Evolutionary conservation across 2,797 vertebrate species (phyloP).

Genomic region (Girardinus metallicus): DNA sequence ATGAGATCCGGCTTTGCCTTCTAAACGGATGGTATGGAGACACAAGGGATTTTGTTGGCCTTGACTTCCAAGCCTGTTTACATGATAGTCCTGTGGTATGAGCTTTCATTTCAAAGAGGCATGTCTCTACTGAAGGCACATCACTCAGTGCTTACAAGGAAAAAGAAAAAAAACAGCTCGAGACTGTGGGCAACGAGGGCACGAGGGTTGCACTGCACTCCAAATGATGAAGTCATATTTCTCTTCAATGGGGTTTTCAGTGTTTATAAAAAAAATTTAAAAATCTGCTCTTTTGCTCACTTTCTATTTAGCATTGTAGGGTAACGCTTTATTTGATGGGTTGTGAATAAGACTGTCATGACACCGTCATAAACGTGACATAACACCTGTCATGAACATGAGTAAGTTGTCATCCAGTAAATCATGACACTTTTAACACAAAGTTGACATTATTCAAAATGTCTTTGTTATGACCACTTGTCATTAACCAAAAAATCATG

Average conservation of each 20-base stretch:
- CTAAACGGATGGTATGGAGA: slow-evolving; percentile 81
- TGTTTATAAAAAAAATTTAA: background rate
- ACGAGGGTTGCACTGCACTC: slow-evolving; percentile 50
- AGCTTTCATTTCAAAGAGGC: slow-evolving; percentile 65
- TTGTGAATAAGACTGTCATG: too few species aligned
- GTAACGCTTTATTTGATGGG: too few species aligned
- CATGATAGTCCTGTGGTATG: slow-evolving; percentile 69
- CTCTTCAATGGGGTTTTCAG: slow-evolving; percentile 36
- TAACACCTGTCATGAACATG: too few species aligned
- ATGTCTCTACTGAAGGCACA: slow-evolving; percentile 79
- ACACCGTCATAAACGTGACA: too few species aligned
- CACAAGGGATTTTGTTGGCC: slow-evolving; percentile 80
- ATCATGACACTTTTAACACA: too few species aligned
- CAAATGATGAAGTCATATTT: slow-evolving; percentile 59
- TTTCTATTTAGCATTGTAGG: slow-evolving; percentile 11
- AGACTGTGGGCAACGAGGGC: slow-evolving; percentile 61
- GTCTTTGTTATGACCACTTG: too few species aligned
- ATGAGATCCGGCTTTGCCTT: slow-evolving; percentile 82
- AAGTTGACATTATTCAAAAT: too few species aligned
- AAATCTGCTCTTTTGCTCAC: background rate
- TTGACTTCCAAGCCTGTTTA: slow-evolving; percentile 82
- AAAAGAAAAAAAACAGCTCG: slow-evolving; percentile 15
- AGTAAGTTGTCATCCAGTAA: too few species aligned
- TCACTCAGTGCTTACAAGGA: slow-evolving; percentile 75
- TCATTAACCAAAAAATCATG: too few species aligned